Evolutionary conservation across 2,113 vertebrate species (phyloP).

Genomic region (Grammomys dolichurus): DNA sequence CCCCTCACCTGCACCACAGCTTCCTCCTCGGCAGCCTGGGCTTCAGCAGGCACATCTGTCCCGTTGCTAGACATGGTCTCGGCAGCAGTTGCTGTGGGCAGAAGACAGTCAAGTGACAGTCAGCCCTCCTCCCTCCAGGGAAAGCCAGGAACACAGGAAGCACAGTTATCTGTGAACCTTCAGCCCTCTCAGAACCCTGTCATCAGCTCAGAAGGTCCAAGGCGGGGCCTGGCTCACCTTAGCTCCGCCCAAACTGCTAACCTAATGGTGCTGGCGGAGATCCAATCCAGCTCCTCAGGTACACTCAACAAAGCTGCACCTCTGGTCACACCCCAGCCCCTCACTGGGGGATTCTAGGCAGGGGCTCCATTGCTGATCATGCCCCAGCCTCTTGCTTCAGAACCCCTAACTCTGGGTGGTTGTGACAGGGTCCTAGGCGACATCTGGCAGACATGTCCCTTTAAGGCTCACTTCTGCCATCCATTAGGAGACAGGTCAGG

Average conservation of each 20-base stretch:
- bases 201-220: neutral
- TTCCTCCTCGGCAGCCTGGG: neutral
- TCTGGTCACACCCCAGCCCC: neutral
- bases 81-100: neutral
- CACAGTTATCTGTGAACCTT: neutral
- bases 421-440: neutral
- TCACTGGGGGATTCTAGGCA: neutral
- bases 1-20: neutral
- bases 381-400: neutral
- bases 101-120: neutral
- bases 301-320: neutral
- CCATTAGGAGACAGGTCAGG: neutral
- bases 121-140: neutral
- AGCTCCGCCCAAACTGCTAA: neutral
- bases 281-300: neutral
- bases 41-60: neutral
- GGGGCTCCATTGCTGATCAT: neutral
- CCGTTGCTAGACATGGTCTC: neutral
- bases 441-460: neutral
- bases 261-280: neutral
- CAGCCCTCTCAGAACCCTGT: neutral
- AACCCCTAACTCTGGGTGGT: neutral
- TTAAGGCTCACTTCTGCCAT: neutral
- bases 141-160: neutral
- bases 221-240: neutral